Evolutionary conservation across 2,113 vertebrate species (phyloP).

Genomic region (Pachypanchax playfairii): DNA sequence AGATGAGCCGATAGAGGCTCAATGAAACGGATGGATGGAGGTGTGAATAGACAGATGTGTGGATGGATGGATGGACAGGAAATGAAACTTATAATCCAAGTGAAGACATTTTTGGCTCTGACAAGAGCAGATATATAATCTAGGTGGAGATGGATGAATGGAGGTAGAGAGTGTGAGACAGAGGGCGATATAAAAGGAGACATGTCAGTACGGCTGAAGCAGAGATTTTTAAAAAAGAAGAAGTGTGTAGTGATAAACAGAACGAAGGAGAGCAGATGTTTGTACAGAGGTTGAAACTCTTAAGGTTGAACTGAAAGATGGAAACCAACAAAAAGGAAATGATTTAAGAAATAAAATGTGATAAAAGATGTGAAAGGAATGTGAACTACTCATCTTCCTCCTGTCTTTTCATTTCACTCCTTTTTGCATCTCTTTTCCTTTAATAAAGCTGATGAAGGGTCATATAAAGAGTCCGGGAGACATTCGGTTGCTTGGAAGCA

Average conservation of each 20-base stretch:
- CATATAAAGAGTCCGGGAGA: constrained; percentile 37
- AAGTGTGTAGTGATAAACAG: constrained; percentile 15
- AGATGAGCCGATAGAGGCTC: constrained; percentile 34
- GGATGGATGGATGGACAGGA: constrained; percentile 53
- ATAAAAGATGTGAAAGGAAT: background rate
- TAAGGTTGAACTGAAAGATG: constrained; percentile 23
- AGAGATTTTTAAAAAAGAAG: constrained; percentile 46
- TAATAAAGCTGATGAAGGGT: constrained; percentile 13
- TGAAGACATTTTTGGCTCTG: constrained; percentile 57
- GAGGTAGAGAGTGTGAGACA: constrained; percentile 32
- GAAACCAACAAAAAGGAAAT: constrained; percentile 45
- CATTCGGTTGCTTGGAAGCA: constrained; percentile 9
- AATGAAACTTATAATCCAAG: constrained; percentile 54
- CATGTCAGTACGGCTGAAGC: constrained; percentile 25
- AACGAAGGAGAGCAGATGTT: constrained; percentile 1
- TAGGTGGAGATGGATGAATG: constrained; percentile 45
- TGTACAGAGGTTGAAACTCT: constrained; percentile 1
- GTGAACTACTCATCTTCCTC: background rate
- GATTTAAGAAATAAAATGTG: constrained; percentile 23
- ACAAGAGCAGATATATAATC: constrained; percentile 59
- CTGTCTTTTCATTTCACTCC: background rate
- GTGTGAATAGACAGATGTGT: constrained; percentile 15
- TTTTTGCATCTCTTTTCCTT: background rate
- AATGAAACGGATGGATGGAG: constrained; percentile 24
- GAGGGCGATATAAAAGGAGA: constrained; percentile 44